Evolutionary conservation across 1,140 invertebrate species (phyloP), one percentile per base, ranked within the genome.

Genomic region (Delia radicum): DNA sequence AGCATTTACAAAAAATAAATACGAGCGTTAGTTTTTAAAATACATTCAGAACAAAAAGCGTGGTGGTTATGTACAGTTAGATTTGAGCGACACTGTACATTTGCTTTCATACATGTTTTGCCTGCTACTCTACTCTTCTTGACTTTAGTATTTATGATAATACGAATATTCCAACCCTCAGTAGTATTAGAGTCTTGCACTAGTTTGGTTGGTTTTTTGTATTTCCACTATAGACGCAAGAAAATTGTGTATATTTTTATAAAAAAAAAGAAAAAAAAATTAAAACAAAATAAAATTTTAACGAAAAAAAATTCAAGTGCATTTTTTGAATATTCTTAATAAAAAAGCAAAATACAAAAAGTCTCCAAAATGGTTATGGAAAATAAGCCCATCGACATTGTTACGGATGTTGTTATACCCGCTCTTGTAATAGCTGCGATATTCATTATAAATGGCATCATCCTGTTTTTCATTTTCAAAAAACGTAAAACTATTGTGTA

Each of bases 361-460:
- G 15, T 13, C 18, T 27, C 48, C 21, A 48, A 46, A 73, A 73
- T 73, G 37, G 12, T 27, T 6, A n/a, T 33, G 31, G 29, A 33
- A 33, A 42, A 26, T 42, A 62, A 29, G 63, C n/a, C 62, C 13
- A 7, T 33, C 1, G 27, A 79, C 67, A 12, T 83, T 0, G 37
- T 78, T 21, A 72, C 81, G 28, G 82, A 84, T 26, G 81, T 84
- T 33, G 63, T 84, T 6, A 77, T 81, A 33, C 82, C 82, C 18
- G 63, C 72, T 0, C 18, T 79, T 0, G 79, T 84, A 1, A 48
- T 84, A 7, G 28, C 78, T 37, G 37, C 61, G 13, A 24, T 84
- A 18, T 79, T 80, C 55, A 61, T 81, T 21, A 37, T 81, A 28
- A 84, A 84, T 27, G 79, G 37, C 27, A 33, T 74, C 15, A 37